phyloP scores from a whole-genome alignment of 2,797 vertebrate species.

The Sylvilagus floridanus region DNA sequence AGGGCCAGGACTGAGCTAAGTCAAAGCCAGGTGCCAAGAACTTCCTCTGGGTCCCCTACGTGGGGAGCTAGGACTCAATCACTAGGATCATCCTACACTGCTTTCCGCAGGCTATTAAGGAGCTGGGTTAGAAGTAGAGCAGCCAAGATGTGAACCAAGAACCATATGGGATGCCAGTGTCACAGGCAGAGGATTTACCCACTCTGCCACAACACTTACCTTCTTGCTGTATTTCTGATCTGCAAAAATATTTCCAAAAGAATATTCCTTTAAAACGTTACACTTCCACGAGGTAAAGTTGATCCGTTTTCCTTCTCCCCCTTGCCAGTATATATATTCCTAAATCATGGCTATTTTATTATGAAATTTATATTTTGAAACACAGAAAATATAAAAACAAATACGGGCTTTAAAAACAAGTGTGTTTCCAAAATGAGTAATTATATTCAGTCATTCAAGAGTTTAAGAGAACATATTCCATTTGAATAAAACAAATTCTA shows the following conservation, averaged over 20 bases:
- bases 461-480: background rate
- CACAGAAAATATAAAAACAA: background rate
- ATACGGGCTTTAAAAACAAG: background rate
- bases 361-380: background rate
- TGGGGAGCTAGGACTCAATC: too few relatives aligned
- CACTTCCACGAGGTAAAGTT: background rate
- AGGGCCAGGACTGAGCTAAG: too few relatives aligned
- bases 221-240: background rate
- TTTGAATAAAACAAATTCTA: constrained; percentile 6
- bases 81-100: too few relatives aligned
- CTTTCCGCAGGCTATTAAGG: too few relatives aligned
- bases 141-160: too few relatives aligned
- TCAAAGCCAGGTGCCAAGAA: too few relatives aligned
- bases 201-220: background rate
- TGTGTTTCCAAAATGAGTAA: constrained; percentile 13
- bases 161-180: too few relatives aligned
- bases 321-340: background rate
- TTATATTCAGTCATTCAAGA: background rate
- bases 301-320: background rate
- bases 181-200: too few relatives aligned
- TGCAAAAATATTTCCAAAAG: background rate
- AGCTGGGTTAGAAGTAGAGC: too few relatives aligned
- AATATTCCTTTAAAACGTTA: background rate
- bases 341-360: background rate
- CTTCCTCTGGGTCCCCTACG: too few relatives aligned